Conservation (phyloP, 2,797 vertebrate genomes). For the Hirundo rustica region DNA sequence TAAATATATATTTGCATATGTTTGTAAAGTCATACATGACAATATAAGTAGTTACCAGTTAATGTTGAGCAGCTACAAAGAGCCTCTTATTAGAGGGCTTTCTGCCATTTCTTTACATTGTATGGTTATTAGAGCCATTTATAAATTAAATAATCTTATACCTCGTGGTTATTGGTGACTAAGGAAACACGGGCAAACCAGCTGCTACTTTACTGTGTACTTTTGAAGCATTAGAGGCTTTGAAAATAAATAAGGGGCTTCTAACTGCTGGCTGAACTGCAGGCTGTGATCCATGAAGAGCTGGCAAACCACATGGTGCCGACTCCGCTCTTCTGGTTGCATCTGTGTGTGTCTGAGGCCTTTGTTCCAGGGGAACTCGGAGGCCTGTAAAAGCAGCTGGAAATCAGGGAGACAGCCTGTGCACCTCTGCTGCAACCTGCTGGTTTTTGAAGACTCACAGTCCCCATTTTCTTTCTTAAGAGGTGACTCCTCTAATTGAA, state of each 20-base stretch:
- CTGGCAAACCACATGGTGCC: conserved; percentile 45
- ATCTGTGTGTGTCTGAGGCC: conserved; percentile 34
- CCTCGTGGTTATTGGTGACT: neutral
- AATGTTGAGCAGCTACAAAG: neutral
- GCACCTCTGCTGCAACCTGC: conserved; percentile 13
- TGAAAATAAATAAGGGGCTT: neutral
- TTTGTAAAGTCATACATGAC: neutral
- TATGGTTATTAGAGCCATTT: neutral
- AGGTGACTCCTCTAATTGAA: neutral
- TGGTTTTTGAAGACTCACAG: neutral
- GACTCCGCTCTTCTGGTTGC: conserved; percentile 3
- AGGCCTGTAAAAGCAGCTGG: conserved; percentile 49
- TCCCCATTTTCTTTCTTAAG: neutral
- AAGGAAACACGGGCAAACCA: neutral
- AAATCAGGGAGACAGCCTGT: neutral
- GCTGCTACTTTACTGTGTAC: neutral
- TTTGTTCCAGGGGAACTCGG: conserved; percentile 15
- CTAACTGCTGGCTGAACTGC: neutral
- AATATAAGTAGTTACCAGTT: neutral
- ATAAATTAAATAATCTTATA: neutral
- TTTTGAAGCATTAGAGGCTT: neutral
- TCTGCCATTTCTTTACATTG: neutral
- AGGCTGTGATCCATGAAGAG: conserved; percentile 51
- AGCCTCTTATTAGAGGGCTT: neutral
- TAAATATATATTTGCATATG: neutral